phyloP scores from a whole-genome alignment of 53 echinoderm and acorn worm genomes.

The Luidia sarsii region DNA sequence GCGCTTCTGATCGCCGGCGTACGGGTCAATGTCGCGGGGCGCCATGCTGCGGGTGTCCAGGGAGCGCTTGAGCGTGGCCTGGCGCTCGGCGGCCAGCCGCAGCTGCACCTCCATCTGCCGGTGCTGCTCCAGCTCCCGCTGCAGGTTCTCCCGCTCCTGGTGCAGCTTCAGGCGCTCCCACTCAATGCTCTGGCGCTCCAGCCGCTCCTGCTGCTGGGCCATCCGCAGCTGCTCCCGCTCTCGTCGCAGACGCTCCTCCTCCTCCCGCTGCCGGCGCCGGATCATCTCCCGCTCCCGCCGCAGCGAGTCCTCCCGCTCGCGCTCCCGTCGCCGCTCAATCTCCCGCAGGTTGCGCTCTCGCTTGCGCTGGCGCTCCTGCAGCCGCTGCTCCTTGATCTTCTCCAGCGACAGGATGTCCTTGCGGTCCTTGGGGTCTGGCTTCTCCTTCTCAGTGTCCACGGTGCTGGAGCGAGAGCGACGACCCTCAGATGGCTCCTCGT shows the following conservation, averaged over 20 bases:
- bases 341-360: conserved; percentile 88
- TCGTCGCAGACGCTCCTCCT: conserved; percentile 76
- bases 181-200: conserved; percentile 88
- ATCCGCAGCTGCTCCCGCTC: conserved; percentile 89
- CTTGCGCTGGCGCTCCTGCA: conserved; percentile 79
- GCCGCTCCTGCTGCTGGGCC: conserved; percentile 80
- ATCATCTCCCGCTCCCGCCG: conserved; percentile 83
- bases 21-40: conserved; percentile 78
- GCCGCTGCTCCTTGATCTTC: conserved; percentile 94
- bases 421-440: conserved; percentile 41
- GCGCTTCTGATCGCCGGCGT: conserved; percentile 78
- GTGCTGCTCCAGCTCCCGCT: conserved; percentile 75
- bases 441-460: conserved; percentile 61
- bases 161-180: conserved; percentile 87
- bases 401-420: conserved; percentile 89
- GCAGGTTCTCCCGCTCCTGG: conserved; percentile 90
- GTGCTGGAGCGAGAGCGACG: conserved; percentile 31
- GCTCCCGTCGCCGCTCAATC: conserved; percentile 81
- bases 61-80: conserved; percentile 79
- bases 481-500: conserved; percentile 14
- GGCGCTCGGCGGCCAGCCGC: conserved; percentile 89
- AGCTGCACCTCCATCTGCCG: conserved; percentile 89
- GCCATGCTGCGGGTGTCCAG: conserved; percentile 83
- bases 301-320: conserved; percentile 74
- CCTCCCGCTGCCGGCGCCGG: conserved; percentile 85